Conservation (phyloP, 2,888 invertebrate genomes). For the Eumerus sabulonum region DNA sequence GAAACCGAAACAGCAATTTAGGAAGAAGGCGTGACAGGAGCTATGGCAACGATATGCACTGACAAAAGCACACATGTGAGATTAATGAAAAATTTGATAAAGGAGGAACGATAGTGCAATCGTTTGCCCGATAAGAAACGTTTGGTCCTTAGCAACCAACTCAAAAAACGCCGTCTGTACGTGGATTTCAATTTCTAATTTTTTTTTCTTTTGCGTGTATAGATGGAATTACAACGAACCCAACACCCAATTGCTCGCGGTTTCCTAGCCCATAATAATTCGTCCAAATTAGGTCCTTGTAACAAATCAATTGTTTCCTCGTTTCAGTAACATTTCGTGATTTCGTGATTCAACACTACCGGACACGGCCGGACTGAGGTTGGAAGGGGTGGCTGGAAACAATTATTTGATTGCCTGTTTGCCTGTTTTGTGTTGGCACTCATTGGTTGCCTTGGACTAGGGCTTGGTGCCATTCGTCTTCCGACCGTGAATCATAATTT, state of each 20-base stretch:
- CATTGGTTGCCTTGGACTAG: no score
- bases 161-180: conserved; percentile 25
- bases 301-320: conserved; percentile 40
- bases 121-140: no score
- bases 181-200: no score
- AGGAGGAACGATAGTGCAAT: not conserved
- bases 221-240: not conserved
- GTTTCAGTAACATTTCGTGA: conserved; percentile 9
- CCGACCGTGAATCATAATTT: no score
- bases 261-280: conserved; percentile 20
- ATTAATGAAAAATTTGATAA: conserved; percentile 22
- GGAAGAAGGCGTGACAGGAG: conserved; percentile 4
- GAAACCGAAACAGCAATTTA: conserved; percentile 19
- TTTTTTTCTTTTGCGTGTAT: no score
- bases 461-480: no score
- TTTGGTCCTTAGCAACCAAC: no score
- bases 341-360: conserved; percentile 18
- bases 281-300: conserved; percentile 32
- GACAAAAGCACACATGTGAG: conserved; percentile 7
- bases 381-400: conserved; percentile 23
- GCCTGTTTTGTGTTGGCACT: no score
- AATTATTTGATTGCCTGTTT: not conserved
- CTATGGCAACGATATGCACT: no score
- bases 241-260: conserved; percentile 20
- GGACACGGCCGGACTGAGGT: conserved; percentile 39